These are phyloP conservation scores for Tamias sibiricus DNA, from an alignment of 2,113 vertebrate genomes.

Conservation along the genomic window DNA sequence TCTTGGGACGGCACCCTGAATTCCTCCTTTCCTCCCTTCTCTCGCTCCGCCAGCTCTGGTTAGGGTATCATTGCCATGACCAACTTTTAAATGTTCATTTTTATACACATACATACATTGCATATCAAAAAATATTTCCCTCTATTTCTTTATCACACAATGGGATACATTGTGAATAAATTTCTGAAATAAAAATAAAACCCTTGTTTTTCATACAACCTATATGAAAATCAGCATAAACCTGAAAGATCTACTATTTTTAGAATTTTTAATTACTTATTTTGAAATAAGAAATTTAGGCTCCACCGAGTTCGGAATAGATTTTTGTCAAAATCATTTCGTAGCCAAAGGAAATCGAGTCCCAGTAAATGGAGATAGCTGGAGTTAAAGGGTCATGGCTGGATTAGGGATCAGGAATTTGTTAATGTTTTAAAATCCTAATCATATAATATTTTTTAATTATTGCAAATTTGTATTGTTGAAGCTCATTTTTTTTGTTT, in stretches of 20 bases:
- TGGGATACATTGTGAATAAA: background rate
- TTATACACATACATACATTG: background rate
- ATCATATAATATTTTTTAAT: background rate
- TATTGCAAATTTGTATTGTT: background rate
- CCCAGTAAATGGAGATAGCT: background rate
- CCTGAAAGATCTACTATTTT: background rate
- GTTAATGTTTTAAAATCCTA: constrained; percentile 13
- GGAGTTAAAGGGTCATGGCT: background rate
- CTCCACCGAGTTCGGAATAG: background rate
- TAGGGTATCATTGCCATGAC: background rate
- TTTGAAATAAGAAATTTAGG: background rate
- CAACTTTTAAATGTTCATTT: background rate
- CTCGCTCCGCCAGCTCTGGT: background rate
- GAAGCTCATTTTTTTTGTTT: background rate
- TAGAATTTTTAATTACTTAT: background rate
- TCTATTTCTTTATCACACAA: background rate
- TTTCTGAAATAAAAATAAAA: background rate
- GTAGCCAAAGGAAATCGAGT: background rate
- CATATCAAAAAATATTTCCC: background rate
- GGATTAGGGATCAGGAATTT: background rate
- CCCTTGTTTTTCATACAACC: background rate
- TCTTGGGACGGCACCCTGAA: accelerated
- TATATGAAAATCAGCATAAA: background rate
- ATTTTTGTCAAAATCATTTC: background rate
- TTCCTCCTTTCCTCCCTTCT: background rate